Evolutionary conservation across 1,140 invertebrate species (phyloP), one percentile per base, ranked within the genome.

Genomic region (Arctopsyche grandis): DNA sequence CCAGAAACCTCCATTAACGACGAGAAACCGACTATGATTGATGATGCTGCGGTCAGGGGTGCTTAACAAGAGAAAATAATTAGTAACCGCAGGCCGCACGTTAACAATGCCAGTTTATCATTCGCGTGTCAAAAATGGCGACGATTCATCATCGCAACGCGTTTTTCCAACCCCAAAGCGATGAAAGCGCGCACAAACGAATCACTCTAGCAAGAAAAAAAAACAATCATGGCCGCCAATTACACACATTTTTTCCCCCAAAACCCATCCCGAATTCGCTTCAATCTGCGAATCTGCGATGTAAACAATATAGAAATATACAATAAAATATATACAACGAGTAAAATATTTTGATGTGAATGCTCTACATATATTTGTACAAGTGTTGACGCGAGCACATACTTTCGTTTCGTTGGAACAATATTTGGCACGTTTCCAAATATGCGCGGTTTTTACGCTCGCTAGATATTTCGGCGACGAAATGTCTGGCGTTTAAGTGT

Each of bases 41-140:
- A 52, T 52, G 48, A 52, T 52, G 48, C 16, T 52, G 48, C 48
- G 48, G 48, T 52, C 48, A 52, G 1, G 16, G 48, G 16, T 52
- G 48, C 48, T 16, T 52, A 14, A 52, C 48, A 52, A 52, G 48
- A 52, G 48, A 52, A 52, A 52, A 52, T 52, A 52, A 52, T 52
- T 52, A 52, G 48, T 12, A 16, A 52, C 48, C 48, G 48, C 48
- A 52, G 16, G 16, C 16, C 29, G 16, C 16, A 14, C 48, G 1
- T 52, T 16, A 52, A 52, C 48, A 52, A 52, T 52, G 48, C 16
- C 48, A 16, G 10, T 52, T 52, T 14, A 14, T 52, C 48, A 52
- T 52, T 52, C 48, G 48, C 1, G 12, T 52, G 16, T 52, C 48
- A 52, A 52, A 52, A 52, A 52, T 14, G 29, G 29, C 29, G 29